Conservation (phyloP, 2,797 vertebrate genomes). For the Rhynchotus rufescens region DNA sequence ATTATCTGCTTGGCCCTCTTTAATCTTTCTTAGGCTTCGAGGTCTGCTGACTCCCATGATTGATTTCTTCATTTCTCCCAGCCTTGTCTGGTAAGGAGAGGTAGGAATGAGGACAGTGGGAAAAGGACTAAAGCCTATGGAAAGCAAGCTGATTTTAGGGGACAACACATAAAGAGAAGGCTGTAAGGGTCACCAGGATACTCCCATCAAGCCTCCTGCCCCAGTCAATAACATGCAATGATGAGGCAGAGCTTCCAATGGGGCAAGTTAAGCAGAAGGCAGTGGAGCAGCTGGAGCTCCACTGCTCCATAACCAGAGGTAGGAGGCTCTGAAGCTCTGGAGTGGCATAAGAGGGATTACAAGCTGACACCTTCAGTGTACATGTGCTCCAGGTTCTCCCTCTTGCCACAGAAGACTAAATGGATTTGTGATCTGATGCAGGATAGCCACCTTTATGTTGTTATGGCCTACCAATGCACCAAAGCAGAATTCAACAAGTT, state of each 20-base stretch:
- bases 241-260: not conserved
- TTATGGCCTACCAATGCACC: not conserved
- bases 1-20: not conserved
- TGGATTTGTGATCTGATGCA: accelerated
- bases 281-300: not conserved
- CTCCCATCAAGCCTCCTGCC: not conserved
- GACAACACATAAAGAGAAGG: not conserved
- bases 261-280: not conserved
- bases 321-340: not conserved
- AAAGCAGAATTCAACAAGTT: not conserved
- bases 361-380: not conserved
- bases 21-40: not conserved
- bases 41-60: not conserved
- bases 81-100: not conserved
- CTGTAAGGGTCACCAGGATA: not conserved
- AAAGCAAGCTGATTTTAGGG: not conserved
- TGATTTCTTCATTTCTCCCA: not conserved
- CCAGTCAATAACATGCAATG: not conserved
- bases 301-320: not conserved
- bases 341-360: not conserved
- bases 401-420: not conserved
- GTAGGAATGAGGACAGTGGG: not conserved
- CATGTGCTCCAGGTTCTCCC: not conserved
- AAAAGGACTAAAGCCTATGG: not conserved
- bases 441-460: not conserved